These are phyloP conservation scores for Aurelia coerulea DNA, from an alignment of 30 jellyfish, hydroid and myxozoan species.

Conservation along the genomic window DNA sequence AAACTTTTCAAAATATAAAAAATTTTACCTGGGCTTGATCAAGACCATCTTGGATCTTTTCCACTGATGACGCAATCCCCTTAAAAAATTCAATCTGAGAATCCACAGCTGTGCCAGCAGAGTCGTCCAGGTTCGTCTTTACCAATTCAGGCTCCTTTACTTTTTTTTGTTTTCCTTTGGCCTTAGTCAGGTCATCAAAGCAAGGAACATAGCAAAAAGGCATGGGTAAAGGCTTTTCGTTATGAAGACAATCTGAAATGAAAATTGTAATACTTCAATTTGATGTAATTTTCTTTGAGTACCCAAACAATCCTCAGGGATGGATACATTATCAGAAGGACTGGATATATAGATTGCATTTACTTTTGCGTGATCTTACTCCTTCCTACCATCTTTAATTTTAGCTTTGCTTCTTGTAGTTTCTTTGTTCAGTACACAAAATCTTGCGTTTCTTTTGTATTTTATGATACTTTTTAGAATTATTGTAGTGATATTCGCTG, in stretches of 20 bases:
- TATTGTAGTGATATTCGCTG: too few species aligned
- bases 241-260: slow-evolving; percentile 79
- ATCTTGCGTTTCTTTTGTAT: too few species aligned
- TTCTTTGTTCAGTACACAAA: too few species aligned
- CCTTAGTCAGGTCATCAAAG: slow-evolving; percentile 34
- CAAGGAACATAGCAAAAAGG: slow-evolving; percentile 91
- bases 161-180: slow-evolving; percentile 25
- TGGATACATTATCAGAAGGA: too few species aligned
- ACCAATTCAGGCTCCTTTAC: background rate
- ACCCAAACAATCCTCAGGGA: too few species aligned
- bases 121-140: background rate
- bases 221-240: slow-evolving; percentile 69
- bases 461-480: too few species aligned
- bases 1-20: background rate
- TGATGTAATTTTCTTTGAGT: too few species aligned
- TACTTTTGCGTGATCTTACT: too few species aligned
- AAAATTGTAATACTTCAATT: too few species aligned
- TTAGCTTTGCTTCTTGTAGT: too few species aligned
- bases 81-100: slow-evolving; percentile 56
- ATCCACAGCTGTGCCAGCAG: slow-evolving; percentile 38
- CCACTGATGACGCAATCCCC: background rate
- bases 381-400: too few species aligned
- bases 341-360: too few species aligned
- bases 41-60: background rate
- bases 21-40: background rate